Evolutionary conservation across 1,140 invertebrate species (phyloP).

Genomic region (Trissolcus basalis): DNA sequence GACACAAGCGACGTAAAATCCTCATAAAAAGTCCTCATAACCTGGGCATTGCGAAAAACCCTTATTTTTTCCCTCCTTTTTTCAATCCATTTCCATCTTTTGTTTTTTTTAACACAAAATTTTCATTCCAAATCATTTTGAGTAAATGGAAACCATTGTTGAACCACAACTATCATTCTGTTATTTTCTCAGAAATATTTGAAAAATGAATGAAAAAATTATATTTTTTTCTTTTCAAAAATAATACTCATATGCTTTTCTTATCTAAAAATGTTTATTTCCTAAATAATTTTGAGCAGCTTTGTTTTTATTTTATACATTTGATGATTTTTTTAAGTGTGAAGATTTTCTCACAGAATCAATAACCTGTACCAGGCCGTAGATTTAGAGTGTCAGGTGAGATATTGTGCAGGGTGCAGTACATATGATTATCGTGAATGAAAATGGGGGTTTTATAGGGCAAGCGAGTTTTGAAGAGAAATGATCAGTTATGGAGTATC

Average conservation of each 20-base stretch:
- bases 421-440: constrained; percentile 40
- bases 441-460: constrained; percentile 36
- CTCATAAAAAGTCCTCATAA: constrained; percentile 71
- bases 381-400: constrained; percentile 19
- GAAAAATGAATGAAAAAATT: too few relatives aligned
- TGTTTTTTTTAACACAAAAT: too few relatives aligned
- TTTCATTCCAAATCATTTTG: too few relatives aligned
- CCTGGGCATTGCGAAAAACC: constrained; percentile 47
- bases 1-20: constrained; percentile 67
- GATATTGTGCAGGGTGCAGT: constrained; percentile 18
- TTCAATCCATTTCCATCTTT: constrained; percentile 25
- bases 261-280: too few relatives aligned
- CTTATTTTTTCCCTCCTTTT: constrained; percentile 38
- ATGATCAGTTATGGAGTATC: constrained; percentile 42
- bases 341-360: background rate
- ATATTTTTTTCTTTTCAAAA: too few relatives aligned
- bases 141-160: too few relatives aligned
- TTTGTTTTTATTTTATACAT: too few relatives aligned
- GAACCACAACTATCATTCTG: too few relatives aligned
- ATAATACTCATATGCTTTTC: too few relatives aligned
- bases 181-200: too few relatives aligned
- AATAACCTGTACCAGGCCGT: constrained; percentile 3
- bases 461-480: constrained; percentile 37
- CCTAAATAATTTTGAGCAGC: too few relatives aligned
- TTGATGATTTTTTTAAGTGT: too few relatives aligned